Evolutionary conservation across 2,888 invertebrate species (phyloP).

Genomic region (Osmoderma eremita): DNA sequence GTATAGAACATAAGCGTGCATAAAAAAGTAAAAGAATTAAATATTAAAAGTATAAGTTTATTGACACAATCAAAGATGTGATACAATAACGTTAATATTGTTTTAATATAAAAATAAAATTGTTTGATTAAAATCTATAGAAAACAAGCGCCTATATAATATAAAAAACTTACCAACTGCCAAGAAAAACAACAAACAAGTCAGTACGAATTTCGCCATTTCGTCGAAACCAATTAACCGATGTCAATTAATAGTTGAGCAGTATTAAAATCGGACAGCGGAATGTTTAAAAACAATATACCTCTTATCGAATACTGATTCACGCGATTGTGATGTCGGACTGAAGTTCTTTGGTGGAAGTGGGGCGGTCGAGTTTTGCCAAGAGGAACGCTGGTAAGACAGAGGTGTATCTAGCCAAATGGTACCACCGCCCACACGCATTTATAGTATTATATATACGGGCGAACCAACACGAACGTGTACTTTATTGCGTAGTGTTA

Average conservation of each 20-base stretch:
- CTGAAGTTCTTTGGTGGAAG: conserved; percentile 10
- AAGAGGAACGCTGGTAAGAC: conserved; percentile 1
- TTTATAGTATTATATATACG: too few species aligned
- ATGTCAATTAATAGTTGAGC: not conserved
- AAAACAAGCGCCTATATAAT: too few species aligned
- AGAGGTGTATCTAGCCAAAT: conserved; percentile 24
- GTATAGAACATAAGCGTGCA: not conserved
- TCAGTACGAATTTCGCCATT: conserved; percentile 24
- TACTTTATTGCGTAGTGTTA: too few species aligned
- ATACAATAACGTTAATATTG: not conserved
- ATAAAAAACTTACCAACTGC: conserved; percentile 9
- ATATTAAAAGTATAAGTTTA: too few species aligned
- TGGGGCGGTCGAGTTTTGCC: conserved; percentile 14
- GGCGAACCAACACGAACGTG: too few species aligned
- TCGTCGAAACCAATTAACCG: not conserved
- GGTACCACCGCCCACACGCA: conserved; percentile 5
- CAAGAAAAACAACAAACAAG: not conserved
- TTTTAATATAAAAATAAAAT: not conserved
- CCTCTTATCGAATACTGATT: conserved; percentile 21
- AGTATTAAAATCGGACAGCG: not conserved
- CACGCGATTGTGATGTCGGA: conserved; percentile 12
- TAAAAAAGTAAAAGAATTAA: not conserved
- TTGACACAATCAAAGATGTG: too few species aligned
- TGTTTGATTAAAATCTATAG: not conserved
- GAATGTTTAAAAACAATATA: not conserved